Conservation (phyloP, 2,113 vertebrate genomes). For the Pluvialis apricaria region DNA sequence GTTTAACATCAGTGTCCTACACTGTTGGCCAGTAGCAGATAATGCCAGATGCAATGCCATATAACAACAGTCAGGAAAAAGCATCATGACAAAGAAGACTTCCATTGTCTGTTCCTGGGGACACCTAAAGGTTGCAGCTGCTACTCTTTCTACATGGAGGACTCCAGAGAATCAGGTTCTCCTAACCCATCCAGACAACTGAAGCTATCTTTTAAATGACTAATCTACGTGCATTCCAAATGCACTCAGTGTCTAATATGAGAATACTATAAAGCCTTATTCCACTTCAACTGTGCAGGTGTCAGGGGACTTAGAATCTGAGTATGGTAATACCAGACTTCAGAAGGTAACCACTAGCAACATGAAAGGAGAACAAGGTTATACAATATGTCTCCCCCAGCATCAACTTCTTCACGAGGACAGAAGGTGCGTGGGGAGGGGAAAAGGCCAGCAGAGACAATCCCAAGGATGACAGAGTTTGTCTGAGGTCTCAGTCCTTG, state of each 20-base stretch:
- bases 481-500: not conserved
- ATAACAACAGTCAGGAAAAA: not conserved
- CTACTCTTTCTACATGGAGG: not conserved
- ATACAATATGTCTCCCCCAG: not conserved
- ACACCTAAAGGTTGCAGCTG: not conserved
- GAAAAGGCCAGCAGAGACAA: not conserved
- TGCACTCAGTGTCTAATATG: not conserved
- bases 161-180: not conserved
- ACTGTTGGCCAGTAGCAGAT: not conserved
- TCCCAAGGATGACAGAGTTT: not conserved
- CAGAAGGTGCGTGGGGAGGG: accelerated
- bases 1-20: not conserved
- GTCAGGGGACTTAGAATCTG: not conserved
- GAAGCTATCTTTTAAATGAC: not conserved
- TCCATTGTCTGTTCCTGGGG: not conserved
- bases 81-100: not conserved
- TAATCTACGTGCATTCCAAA: not conserved
- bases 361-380: not conserved
- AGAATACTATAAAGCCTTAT: not conserved
- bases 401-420: not conserved
- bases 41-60: not conserved
- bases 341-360: slow-evolving; percentile 34
- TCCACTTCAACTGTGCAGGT: not conserved
- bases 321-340: not conserved
- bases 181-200: not conserved